Evolutionary conservation across 2,113 vertebrate genomes (phyloP).

Genomic region (Prunella himalayana): DNA sequence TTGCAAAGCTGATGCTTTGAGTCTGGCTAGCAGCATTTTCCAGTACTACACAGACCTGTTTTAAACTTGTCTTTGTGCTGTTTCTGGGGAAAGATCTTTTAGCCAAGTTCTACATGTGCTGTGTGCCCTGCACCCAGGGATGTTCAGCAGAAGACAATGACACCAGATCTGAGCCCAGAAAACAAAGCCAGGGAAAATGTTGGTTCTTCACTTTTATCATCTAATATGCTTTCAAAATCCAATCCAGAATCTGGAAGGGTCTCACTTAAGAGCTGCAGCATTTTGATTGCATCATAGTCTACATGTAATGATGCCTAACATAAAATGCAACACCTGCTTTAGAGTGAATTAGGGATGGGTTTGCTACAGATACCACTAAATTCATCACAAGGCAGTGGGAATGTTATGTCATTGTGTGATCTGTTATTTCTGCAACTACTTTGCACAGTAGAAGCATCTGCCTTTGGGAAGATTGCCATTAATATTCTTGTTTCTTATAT

Average conservation of each 20-base stretch:
- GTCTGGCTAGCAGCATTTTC: background rate
- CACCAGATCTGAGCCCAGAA: background rate
- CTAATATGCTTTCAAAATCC: background rate
- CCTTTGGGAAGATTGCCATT: background rate
- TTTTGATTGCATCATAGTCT: background rate
- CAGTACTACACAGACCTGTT: background rate
- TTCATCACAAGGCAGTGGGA: background rate
- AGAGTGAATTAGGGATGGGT: background rate
- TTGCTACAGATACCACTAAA: background rate
- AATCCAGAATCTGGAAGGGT: background rate
- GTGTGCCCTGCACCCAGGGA: background rate
- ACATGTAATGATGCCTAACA: background rate
- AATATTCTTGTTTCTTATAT: background rate
- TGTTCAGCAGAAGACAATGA: background rate
- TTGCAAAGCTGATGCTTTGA: background rate
- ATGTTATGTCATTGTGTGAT: background rate
- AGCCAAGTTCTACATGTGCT: background rate
- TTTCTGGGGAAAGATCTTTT: background rate
- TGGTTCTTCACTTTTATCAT: background rate
- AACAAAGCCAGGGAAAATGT: background rate
- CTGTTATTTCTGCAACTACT: background rate
- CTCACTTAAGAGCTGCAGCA: background rate
- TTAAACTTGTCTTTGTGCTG: background rate
- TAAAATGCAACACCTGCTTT: background rate
- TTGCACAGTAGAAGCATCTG: background rate